A percentile compares a stretch with the other conserved stretches of the same genome.
phyloP scores from a whole-genome alignment of 92 coral and sea anemone genomes.

The Pocillopora grandis region DNA sequence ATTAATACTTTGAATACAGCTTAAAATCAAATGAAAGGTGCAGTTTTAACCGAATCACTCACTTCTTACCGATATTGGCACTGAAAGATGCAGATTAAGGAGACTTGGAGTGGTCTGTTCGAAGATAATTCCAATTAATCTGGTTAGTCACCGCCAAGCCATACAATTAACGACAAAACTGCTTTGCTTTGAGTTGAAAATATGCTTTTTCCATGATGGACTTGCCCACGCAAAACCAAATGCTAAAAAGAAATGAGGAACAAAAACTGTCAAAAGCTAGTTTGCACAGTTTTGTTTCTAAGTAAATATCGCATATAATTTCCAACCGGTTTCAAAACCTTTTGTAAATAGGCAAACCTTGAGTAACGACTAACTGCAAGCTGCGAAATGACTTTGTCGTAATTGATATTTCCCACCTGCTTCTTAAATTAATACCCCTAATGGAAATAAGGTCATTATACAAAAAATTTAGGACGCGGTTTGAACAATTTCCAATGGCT shows the following conservation, averaged over 20 bases:
- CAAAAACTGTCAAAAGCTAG: neutral
- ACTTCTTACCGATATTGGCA: too few relatives aligned
- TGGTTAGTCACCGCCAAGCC: neutral
- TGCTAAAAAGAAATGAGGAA: neutral
- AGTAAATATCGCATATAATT: slow-evolving; percentile 3
- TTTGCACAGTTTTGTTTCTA: neutral
- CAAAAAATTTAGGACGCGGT: too few relatives aligned
- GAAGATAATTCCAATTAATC: too few relatives aligned
- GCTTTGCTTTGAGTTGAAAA: neutral
- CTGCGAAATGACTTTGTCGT: neutral
- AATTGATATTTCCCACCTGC: neutral
- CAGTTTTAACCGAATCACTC: too few relatives aligned
- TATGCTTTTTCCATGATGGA: neutral
- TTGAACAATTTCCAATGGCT: too few relatives aligned
- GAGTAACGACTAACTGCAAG: neutral
- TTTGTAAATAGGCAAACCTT: neutral
- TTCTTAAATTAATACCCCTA: neutral
- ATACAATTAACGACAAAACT: neutral
- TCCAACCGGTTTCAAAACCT: neutral
- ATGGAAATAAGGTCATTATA: neutral
- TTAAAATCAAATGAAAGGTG: too few relatives aligned
- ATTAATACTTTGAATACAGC: too few relatives aligned
- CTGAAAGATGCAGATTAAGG: too few relatives aligned
- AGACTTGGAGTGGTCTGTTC: too few relatives aligned
- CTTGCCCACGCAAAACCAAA: neutral